Evolutionary conservation across 2,113 vertebrate genomes (phyloP), one percentile per base, ranked within the genome.

Genomic region (Siniperca knerii): DNA sequence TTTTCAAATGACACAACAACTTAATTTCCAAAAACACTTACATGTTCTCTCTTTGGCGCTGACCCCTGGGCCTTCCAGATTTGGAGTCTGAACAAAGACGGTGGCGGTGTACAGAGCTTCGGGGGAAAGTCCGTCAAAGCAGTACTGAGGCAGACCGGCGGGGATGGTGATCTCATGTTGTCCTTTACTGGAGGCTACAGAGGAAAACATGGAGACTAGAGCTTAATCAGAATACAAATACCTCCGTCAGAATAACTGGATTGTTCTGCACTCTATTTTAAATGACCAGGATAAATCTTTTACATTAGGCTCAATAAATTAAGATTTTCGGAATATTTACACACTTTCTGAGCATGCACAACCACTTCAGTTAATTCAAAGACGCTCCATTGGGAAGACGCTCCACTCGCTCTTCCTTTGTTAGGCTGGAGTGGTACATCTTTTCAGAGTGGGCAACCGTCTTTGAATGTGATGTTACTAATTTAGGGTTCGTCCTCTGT

Each of bases 161-260:
- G 97, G 96, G 50, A 99, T 96, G 75, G 98, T 99, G 83, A 98
- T 96, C 94, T 99, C 98, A 82, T 98, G 97, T 62, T 97, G 97
- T 50, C 98, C 97, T 77, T 81, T 90, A 23, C 94, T 95, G 68
- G 92, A 90, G 4, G 93, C 96, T 96, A 62, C 44, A 84, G 81
- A 73, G 10, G 46, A 76, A 62, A 23, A 35, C 18, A 8, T 3
- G 5, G 23, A 42, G 18, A 1, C 1, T 18, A 50, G 48, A 50
- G 48, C 16, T 16, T 50, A 18, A 50, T 50, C 48, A 6, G 15
- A 16, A 18, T 18, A 48, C 12, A 13, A 48, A 50, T 5, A 48
- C 46, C 46, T 48, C 50, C 2, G 50, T 33, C 25, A 7, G 57
- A 6, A 7, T 58, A 13, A 46, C 44, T 46, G 44, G 2, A 46